Base-by-base conservation (phyloP, 2,113 vertebrate species). In the Mus spicilegus region DNA sequence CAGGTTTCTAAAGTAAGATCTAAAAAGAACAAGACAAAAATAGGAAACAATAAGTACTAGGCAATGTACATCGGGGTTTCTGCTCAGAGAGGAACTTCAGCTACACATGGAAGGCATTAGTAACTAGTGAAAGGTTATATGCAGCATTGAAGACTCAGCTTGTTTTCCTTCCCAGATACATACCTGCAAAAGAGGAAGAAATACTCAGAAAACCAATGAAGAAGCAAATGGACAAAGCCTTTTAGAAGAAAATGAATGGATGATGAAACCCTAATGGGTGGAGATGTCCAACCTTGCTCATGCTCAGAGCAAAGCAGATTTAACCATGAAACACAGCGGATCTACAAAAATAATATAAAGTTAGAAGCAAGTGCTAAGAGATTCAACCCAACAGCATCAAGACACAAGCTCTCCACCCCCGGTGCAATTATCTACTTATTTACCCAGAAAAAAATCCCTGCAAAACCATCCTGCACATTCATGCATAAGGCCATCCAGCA, bases 261-360 rank as follows among this genome's bases (percentile, higher is more conserved):
- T 85, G 61, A 93, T 46, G 28, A 88, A 92, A 90, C 9, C n/a
- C 22, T 54, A 87, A 94, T 70, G 33, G 67, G 58, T 94, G 87
- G 95, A 94, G 80, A 85, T 65, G 36, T 33, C 93, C 87, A 89
- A n/a, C 56, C 46, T 85, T 51, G 17, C 51, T 33, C 58, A 33
- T 39, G 84, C 95, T 89, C 84, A 91, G 56, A 94, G 89, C 88
- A 72, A 95, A 96, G 33, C 51, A 85, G 78, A 95, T 76, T 85
- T 78, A 93, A 70, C 26, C 77, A 72, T n/a, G 58, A 69, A 49
- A 70, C 19, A 36, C 28, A 56, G 58, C 88, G 13, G 54, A 81
- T 5, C 56, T 80, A 87, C 63, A 90, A 95, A 95, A 84, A 88
- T 63, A 75, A 24, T 69, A 81, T 42, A 16, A 91, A 95, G 87